phyloP scores from a whole-genome alignment of 2,888 invertebrate genomes.

The Crioceris asparagi region DNA sequence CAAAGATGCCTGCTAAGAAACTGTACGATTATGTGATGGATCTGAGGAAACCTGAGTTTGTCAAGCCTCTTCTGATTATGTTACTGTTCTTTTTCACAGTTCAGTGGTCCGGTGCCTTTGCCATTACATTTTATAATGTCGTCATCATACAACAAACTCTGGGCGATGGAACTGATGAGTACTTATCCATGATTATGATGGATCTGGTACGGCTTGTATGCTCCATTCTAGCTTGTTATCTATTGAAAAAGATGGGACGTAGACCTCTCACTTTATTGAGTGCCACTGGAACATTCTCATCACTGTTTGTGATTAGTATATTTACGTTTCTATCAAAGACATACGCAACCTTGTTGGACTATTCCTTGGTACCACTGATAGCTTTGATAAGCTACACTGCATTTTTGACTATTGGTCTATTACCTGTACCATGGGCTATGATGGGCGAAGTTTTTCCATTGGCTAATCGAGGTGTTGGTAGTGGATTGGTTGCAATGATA shows the following conservation, averaged over 20 bases:
- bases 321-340: constrained; percentile 14
- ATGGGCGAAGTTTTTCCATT: constrained; percentile 58
- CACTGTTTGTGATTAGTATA: constrained; percentile 36
- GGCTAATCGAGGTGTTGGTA: constrained; percentile 48
- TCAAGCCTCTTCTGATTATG: constrained; percentile 50
- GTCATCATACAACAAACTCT: constrained; percentile 47
- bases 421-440: constrained; percentile 63
- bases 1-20: constrained; percentile 1
- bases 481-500: constrained; percentile 51
- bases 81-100: constrained; percentile 52
- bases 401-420: constrained; percentile 49
- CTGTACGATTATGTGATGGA: constrained; percentile 18
- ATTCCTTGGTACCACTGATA: constrained; percentile 28
- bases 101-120: constrained; percentile 60
- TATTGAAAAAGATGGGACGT: constrained; percentile 51
- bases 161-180: constrained; percentile 49
- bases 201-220: constrained; percentile 50
- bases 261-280: constrained; percentile 52
- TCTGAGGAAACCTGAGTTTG: constrained; percentile 40
- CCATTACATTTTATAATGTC: constrained; percentile 59
- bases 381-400: constrained; percentile 47
- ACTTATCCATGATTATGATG: constrained; percentile 52
- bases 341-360: constrained; percentile 15
- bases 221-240: constrained; percentile 49
- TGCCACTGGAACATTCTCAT: constrained; percentile 47